These are phyloP conservation scores for Lytechinus variegatus DNA, from an alignment of 35 echinoderm and acorn worm species.

Conservation along the genomic window DNA sequence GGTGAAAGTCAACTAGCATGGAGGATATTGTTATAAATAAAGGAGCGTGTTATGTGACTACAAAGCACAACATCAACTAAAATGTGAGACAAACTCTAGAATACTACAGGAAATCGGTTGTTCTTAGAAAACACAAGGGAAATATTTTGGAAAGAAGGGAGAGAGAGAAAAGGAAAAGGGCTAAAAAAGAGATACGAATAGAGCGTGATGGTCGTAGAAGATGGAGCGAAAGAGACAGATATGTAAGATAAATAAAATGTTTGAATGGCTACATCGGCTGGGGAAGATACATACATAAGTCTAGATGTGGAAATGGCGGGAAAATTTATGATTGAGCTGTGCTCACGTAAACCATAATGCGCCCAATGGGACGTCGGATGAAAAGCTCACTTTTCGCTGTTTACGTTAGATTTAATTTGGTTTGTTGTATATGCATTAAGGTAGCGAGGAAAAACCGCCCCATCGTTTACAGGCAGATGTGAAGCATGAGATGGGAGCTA, in stretches of 20 bases:
- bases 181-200: not conserved
- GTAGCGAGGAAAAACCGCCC: conserved; percentile 19
- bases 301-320: conserved; percentile 28
- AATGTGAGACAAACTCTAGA: not conserved
- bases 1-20: not conserved
- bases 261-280: not conserved
- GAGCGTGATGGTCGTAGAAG: too few species aligned
- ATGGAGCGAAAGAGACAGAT: not conserved
- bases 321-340: conserved; percentile 49
- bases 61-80: not conserved
- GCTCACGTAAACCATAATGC: conserved; percentile 29
- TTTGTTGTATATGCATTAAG: conserved; percentile 23
- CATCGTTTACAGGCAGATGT: conserved; percentile 23
- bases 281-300: not conserved
- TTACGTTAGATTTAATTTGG: conserved; percentile 48
- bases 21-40: not conserved
- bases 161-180: not conserved
- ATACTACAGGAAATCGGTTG: not conserved
- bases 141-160: not conserved
- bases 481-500: conserved; percentile 36
- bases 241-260: not conserved
- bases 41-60: not conserved
- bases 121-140: too few species aligned
- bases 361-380: not conserved
- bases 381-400: not conserved